Conservation (phyloP, 1,140 invertebrate genomes). For the Sarcophaga peregrina region DNA sequence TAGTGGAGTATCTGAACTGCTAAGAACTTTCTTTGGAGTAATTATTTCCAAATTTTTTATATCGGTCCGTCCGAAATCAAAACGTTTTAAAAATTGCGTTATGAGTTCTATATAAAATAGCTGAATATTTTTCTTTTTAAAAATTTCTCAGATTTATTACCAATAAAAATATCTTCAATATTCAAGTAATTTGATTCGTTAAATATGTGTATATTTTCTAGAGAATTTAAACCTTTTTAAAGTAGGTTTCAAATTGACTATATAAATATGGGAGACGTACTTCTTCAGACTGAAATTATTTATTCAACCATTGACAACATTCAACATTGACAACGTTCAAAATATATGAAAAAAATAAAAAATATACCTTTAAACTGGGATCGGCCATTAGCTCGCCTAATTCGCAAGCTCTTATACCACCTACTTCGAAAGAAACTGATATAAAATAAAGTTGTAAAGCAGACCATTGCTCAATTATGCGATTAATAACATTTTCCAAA, state of each 20-base stretch:
- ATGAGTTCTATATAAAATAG: conserved; percentile 39
- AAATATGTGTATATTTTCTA: conserved; percentile 9
- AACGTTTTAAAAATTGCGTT: neutral
- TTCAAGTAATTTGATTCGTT: conserved; percentile 17
- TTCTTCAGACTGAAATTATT: conserved; percentile 31
- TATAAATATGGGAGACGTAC: conserved; percentile 33
- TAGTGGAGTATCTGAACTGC: neutral
- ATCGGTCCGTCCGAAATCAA: neutral
- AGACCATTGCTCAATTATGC: conserved; percentile 34
- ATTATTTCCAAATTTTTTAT: conserved; percentile 24
- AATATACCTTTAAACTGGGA: conserved; percentile 5
- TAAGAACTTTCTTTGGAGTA: conserved; percentile 1
- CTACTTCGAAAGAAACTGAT: conserved; percentile 24
- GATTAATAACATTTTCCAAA: conserved; percentile 42
- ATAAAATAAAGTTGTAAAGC: conserved; percentile 33
- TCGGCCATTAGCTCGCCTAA: neutral
- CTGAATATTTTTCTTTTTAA: conserved; percentile 23
- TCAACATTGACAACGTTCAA: too few species aligned
- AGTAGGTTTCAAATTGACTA: conserved; percentile 23
- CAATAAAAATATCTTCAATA: conserved; percentile 35
- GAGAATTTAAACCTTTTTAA: conserved; percentile 12
- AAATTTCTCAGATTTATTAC: conserved; percentile 35
- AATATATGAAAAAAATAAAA: conserved; percentile 34
- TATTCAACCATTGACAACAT: too few species aligned
- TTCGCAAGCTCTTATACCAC: neutral